phyloP scores from a whole-genome alignment of 2,888 invertebrate species.

The Dione juno region DNA sequence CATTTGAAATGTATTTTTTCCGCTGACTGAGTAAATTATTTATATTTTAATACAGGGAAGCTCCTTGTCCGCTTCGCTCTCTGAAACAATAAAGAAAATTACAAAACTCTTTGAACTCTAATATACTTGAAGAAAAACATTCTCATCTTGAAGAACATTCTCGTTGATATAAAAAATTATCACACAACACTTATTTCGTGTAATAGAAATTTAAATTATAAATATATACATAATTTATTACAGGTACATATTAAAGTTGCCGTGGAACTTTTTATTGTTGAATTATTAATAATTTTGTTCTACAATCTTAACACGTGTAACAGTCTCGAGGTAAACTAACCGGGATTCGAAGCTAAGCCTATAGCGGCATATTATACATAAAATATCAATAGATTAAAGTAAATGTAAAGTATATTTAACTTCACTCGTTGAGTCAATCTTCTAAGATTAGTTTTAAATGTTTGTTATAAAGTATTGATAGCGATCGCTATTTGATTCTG shows the following conservation, averaged over 20 bases:
- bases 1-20: too few species aligned
- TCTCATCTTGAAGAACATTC: neutral
- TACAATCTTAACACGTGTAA: neutral
- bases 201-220: neutral
- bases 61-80: neutral
- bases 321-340: neutral
- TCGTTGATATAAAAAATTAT: neutral
- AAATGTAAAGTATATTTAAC: conserved; percentile 40
- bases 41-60: too few species aligned
- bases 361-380: neutral
- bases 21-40: too few species aligned
- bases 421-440: conserved; percentile 39
- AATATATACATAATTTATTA: neutral
- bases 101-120: neutral
- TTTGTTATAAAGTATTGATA: conserved; percentile 30
- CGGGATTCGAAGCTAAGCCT: neutral
- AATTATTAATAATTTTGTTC: neutral
- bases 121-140: neutral
- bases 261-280: neutral
- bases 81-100: neutral
- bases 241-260: neutral
- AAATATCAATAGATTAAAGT: conserved; percentile 25
- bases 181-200: neutral
- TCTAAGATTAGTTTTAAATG: conserved; percentile 40
- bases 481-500: conserved; percentile 10